Conservation (phyloP, 1,140 invertebrate species). For the Oncopeltus fasciatus region DNA sequence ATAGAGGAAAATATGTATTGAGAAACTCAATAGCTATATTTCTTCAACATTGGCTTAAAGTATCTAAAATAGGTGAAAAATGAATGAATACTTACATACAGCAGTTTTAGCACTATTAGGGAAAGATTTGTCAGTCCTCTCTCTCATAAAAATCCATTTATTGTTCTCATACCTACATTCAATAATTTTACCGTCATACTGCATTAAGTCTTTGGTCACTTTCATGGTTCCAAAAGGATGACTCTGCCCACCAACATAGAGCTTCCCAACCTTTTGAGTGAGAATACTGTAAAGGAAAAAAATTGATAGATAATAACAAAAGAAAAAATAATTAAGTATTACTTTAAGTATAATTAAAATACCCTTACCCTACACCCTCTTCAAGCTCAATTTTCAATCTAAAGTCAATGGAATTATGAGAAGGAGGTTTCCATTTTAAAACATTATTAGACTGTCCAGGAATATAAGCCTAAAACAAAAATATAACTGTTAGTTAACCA, state of each 20-base stretch:
- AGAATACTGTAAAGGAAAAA: constrained; percentile 43
- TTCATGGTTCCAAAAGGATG: constrained; percentile 58
- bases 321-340: no score
- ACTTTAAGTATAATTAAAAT: not conserved
- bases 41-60: no score
- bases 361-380: constrained; percentile 53
- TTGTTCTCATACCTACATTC: constrained; percentile 73
- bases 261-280: constrained; percentile 52
- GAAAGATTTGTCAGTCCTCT: constrained; percentile 91
- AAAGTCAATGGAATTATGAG: constrained; percentile 93
- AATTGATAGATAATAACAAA: not conserved
- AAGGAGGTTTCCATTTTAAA: constrained; percentile 93
- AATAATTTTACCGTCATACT: constrained; percentile 85
- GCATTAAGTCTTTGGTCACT: constrained; percentile 55
- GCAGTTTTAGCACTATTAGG: constrained; percentile 82
- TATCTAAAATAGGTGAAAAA: no score
- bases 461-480: constrained; percentile 56
- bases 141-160: constrained; percentile 88
- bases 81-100: constrained; percentile 37
- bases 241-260: constrained; percentile 61
- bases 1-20: constrained; percentile 3
- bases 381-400: constrained; percentile 65
- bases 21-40: no score
- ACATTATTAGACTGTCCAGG: constrained; percentile 67
- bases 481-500: no score